Evolutionary conservation across 2,888 invertebrate species (phyloP).

Genomic region (Icerya purchasi): DNA sequence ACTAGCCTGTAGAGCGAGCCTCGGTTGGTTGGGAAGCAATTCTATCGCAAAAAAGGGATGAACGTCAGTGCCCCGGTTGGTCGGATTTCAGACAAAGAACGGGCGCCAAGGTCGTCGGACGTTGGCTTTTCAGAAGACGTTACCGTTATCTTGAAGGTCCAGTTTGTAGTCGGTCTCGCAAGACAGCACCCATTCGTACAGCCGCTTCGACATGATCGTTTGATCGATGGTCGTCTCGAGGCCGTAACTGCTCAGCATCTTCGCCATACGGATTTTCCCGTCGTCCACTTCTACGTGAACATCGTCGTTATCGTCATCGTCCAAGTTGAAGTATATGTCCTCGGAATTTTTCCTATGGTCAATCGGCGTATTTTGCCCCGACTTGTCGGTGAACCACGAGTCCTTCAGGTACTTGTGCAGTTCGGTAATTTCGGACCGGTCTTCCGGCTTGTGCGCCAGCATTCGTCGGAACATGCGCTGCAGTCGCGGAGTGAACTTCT

Average conservation of each 20-base stretch:
- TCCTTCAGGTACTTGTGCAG: constrained; percentile 38
- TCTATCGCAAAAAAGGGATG: too few relatives aligned
- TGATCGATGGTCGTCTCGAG: constrained; percentile 41
- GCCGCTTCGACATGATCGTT: constrained; percentile 35
- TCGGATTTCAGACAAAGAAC: too few relatives aligned
- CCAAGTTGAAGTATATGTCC: constrained; percentile 29
- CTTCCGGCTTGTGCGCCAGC: constrained; percentile 42
- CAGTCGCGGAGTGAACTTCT: constrained; percentile 42
- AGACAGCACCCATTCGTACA: constrained; percentile 43
- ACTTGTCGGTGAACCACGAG: constrained; percentile 30
- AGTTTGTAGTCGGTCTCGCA: constrained; percentile 25
- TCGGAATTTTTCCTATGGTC: constrained; percentile 29
- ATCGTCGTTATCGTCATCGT: constrained; percentile 28
- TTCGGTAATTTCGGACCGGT: constrained; percentile 37
- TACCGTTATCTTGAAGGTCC: constrained; percentile 7
- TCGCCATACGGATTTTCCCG: constrained; percentile 31
- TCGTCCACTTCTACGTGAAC: constrained; percentile 31
- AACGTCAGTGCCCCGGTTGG: too few relatives aligned
- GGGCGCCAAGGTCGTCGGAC: too few relatives aligned
- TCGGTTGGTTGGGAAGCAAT: too few relatives aligned
- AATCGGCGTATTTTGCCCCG: constrained; percentile 13
- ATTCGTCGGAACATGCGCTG: constrained; percentile 46
- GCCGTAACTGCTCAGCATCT: constrained; percentile 36
- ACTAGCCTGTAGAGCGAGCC: too few relatives aligned
- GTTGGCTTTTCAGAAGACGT: not conserved